A percentile compares a stretch with the other conserved stretches of the same genome.
These are phyloP conservation scores for Netelia virgata DNA, from an alignment of 2,888 invertebrate genomes.

Conservation along the genomic window DNA sequence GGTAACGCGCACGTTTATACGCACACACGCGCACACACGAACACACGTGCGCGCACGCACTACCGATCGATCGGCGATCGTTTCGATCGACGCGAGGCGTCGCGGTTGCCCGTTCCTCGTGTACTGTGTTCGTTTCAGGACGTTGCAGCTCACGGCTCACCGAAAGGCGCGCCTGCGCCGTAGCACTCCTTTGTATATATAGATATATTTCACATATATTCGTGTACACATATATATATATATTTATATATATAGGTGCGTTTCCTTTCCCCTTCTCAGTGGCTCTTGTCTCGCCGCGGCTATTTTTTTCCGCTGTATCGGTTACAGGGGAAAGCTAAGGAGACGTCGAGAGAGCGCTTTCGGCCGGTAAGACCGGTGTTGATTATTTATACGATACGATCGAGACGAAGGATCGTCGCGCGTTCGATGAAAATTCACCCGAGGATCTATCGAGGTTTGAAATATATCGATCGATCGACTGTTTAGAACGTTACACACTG, in stretches of 20 bases:
- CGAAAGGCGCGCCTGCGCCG: slow-evolving; percentile 61
- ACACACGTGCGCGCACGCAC: background rate
- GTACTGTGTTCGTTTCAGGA: slow-evolving; percentile 50
- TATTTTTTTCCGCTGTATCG: slow-evolving; percentile 54
- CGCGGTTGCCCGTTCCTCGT: slow-evolving; percentile 64
- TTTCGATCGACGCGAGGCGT: slow-evolving; percentile 65
- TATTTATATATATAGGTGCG: slow-evolving; percentile 7
- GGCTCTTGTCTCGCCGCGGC: slow-evolving; percentile 2
- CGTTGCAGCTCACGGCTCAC: slow-evolving; percentile 49
- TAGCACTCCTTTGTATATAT: slow-evolving; percentile 13
- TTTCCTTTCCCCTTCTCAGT: slow-evolving; percentile 25
- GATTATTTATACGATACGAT: background rate
- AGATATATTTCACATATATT: background rate
- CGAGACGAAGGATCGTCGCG: background rate
- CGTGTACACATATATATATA: background rate
- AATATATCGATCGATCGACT: background rate
- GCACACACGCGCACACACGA: background rate
- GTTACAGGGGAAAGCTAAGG: slow-evolving; percentile 39
- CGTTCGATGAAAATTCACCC: background rate
- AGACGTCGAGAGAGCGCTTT: slow-evolving; percentile 7
- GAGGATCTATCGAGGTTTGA: background rate
- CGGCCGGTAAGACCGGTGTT: background rate
- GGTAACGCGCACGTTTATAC: background rate
- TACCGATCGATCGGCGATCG: slow-evolving; percentile 65
- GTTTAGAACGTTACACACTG: too few species aligned